Base-by-base conservation (phyloP, 1,140 invertebrate species). In the Tyrophagus putrescentiae region DNA sequence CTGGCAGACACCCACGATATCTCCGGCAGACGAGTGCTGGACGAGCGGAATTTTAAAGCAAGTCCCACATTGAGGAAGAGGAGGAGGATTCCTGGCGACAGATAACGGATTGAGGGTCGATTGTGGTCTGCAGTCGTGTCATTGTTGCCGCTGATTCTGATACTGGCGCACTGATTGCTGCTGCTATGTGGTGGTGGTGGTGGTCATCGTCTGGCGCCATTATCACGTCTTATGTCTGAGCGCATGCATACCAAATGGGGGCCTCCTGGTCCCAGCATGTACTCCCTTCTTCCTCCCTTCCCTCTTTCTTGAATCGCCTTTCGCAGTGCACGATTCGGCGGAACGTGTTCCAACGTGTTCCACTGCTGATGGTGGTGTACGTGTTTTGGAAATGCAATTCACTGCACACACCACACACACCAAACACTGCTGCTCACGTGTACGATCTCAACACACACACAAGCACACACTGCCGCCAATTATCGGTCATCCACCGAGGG, bases 171-270 rank as follows among this genome's bases (percentile, higher is more conserved):
- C n/a, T n/a, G n/a, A n/a, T n/a, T n/a, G n/a, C n/a, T n/a, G n/a
- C n/a, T n/a, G n/a, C n/a, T n/a, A n/a, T n/a, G 25, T 42, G 41
- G 25, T 42, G 41, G 25, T 42, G 41, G 25, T 42, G 41, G 25
- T 42, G 41, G 25, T 42, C 18, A 42, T 42, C 18, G 41, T 42
- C 41, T 21, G 25, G 18, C 3, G 39, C 52, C 52, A 54, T 54
- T 54, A 54, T 54, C 52, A 54, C 52, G 52, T 54, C 25, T 54
- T 54, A 27, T 54, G 52, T 54, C 13, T 54, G 39, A 54, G 27
- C n/a, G n/a, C 52, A 54, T 54, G 52, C 52, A 54, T 54, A 54
- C 52, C 13, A 54, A 54, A 54, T 54, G 11, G 5, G 23, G 7
- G 16, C 23, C 7, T 53, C n/a, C n/a, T n/a, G n/a, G n/a, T n/a